Percentiles rank a stretch among this genome's conserved stretches.
Evolutionary conservation across 1,140 invertebrate genomes (phyloP).

Genomic region (Helicoverpa zea): DNA sequence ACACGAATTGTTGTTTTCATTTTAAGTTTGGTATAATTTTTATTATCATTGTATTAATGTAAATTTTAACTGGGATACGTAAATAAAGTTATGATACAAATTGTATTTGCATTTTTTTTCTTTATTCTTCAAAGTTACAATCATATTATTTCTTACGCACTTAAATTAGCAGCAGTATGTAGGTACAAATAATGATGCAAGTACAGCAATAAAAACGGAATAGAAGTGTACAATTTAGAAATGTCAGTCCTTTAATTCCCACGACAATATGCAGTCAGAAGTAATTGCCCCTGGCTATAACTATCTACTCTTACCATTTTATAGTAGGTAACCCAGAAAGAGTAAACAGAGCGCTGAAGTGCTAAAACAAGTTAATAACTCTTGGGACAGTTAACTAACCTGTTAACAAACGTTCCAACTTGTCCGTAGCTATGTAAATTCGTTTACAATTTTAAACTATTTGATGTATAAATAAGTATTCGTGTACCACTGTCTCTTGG

Average conservation of each 20-base stretch:
- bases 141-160: too few relatives aligned
- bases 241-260: too few relatives aligned
- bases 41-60: conserved; percentile 64
- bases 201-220: too few relatives aligned
- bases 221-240: too few relatives aligned
- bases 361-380: conserved; percentile 36
- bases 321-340: neutral
- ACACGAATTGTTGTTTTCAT: conserved; percentile 71
- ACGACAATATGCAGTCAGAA: neutral
- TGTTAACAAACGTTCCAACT: conserved; percentile 32
- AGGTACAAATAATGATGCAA: too few relatives aligned
- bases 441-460: conserved; percentile 37
- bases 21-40: conserved; percentile 59
- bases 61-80: conserved; percentile 79
- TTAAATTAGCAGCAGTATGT: too few relatives aligned
- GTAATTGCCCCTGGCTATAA: neutral
- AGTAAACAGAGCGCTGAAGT: conserved; percentile 20
- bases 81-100: conserved; percentile 77
- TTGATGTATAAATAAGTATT: conserved; percentile 17
- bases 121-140: neutral
- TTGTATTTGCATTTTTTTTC: conserved; percentile 12
- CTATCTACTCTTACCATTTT: conserved; percentile 2
- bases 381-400: conserved; percentile 33
- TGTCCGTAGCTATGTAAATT: conserved; percentile 33
- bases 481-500: neutral